phyloP scores from a whole-genome alignment of 2,113 vertebrate species.

The Crotalus tigris region DNA sequence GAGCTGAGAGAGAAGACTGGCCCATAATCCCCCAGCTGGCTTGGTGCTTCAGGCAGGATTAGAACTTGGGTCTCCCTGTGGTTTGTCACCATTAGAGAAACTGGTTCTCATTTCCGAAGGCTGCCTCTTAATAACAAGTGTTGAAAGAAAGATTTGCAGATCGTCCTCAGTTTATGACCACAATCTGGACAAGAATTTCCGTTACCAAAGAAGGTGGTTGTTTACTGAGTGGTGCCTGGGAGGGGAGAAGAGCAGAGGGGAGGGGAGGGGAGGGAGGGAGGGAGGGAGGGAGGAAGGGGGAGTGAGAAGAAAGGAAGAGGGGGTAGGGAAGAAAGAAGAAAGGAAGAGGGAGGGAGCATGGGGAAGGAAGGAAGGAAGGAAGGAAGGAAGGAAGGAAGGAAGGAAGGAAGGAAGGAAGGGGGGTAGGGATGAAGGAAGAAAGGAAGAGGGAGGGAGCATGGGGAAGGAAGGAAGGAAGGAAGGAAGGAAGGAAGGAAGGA shows the following conservation, averaged over 20 bases:
- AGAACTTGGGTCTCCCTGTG: not conserved
- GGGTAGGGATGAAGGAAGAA: no score
- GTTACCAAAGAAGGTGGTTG: not conserved
- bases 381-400: no score
- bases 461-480: not conserved
- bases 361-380: no score
- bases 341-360: no score
- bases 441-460: not conserved
- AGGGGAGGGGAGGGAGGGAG: no score
- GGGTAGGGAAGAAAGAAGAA: no score
- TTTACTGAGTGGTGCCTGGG: not conserved
- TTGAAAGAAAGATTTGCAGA: not conserved
- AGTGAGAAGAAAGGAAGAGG: no score
- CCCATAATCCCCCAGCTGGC: not conserved
- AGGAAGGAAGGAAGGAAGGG: not conserved
- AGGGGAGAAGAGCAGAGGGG: fast-evolving
- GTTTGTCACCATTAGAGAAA: not conserved
- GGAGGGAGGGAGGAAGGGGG: no score
- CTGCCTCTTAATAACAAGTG: not conserved
- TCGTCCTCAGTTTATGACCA: not conserved
- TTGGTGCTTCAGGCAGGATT: not conserved
- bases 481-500: not conserved
- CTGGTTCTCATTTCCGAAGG: not conserved
- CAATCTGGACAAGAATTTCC: not conserved
- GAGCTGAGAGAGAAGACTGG: not conserved